A percentile compares a stretch with the other conserved stretches of the same genome.
phyloP scores from a whole-genome alignment of 2,113 vertebrate species.

The Pseudois nayaur region DNA sequence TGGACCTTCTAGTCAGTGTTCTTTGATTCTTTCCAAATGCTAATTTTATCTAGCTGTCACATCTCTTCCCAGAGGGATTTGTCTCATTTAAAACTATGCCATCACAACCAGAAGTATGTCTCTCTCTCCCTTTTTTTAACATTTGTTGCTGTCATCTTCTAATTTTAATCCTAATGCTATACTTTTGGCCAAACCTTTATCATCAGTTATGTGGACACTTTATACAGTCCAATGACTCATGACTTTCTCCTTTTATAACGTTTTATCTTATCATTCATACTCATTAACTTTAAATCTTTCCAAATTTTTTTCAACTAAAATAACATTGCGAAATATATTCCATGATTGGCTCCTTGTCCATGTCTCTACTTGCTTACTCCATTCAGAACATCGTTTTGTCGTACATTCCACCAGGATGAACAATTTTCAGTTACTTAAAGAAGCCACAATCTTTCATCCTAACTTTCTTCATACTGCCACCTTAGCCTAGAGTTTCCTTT shows the following conservation, averaged over 20 bases:
- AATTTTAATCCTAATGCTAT: not conserved
- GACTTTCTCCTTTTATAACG: not conserved
- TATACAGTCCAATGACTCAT: not conserved
- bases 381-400: not conserved
- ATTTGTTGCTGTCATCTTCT: not conserved
- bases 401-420: not conserved
- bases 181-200: not conserved
- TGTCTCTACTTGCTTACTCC: not conserved
- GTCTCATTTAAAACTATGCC: not conserved
- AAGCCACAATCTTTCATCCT: not conserved
- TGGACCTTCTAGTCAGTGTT: not conserved
- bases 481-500: not conserved
- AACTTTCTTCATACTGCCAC: not conserved
- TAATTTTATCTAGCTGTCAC: not conserved
- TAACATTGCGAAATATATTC: not conserved
- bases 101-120: not conserved
- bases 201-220: not conserved
- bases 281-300: not conserved
- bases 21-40: not conserved
- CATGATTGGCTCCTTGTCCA: not conserved
- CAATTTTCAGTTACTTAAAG: not conserved
- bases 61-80: not conserved
- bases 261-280: not conserved
- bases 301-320: not conserved
- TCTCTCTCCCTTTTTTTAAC: not conserved